A percentile compares a stretch with the other conserved stretches of the same genome.
phyloP scores from a whole-genome alignment of 2,113 vertebrate species.

The Myxocyprinus asiaticus region DNA sequence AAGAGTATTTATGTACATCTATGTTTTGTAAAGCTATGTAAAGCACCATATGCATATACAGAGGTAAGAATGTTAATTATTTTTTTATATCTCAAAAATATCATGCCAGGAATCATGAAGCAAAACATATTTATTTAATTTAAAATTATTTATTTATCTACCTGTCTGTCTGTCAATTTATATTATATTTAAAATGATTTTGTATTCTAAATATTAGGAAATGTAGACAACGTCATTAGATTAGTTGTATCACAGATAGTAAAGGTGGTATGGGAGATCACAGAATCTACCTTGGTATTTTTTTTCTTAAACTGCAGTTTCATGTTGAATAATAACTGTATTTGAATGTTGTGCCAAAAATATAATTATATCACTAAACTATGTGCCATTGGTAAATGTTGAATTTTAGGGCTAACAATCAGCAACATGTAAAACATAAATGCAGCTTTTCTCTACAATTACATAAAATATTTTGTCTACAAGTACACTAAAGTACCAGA shows the following conservation, averaged over 20 bases:
- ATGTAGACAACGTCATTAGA: slow-evolving; percentile 35
- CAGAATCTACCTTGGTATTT: slow-evolving; percentile 58
- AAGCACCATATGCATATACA: slow-evolving; percentile 44
- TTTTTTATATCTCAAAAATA: slow-evolving; percentile 52
- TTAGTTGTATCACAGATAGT: slow-evolving; percentile 38
- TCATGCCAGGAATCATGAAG: slow-evolving; percentile 43
- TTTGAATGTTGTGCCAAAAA: slow-evolving; percentile 55
- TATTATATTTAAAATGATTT: slow-evolving; percentile 46
- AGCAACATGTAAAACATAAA: slow-evolving; percentile 37
- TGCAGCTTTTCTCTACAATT: slow-evolving; percentile 45
- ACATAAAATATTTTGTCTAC: slow-evolving; percentile 38
- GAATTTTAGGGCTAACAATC: slow-evolving; percentile 50
- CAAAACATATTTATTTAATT: slow-evolving; percentile 62
- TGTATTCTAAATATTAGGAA: slow-evolving; percentile 41
- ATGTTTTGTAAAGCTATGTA: slow-evolving; percentile 50
- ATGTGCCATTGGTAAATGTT: slow-evolving; percentile 45
- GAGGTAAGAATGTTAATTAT: slow-evolving; percentile 54
- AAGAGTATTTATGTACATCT: slow-evolving; percentile 52
- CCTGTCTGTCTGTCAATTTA: slow-evolving; percentile 31
- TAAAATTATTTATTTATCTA: slow-evolving; percentile 61
- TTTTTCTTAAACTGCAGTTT: slow-evolving; percentile 33
- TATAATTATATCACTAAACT: slow-evolving; percentile 40
- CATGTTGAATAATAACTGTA: slow-evolving; percentile 40
- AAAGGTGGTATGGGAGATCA: slow-evolving; percentile 52
- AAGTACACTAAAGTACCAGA: neutral